Evolutionary conservation across 1,140 invertebrate genomes (phyloP), one percentile per base, ranked within the genome.

Genomic region (Teleopsis dalmanni): DNA sequence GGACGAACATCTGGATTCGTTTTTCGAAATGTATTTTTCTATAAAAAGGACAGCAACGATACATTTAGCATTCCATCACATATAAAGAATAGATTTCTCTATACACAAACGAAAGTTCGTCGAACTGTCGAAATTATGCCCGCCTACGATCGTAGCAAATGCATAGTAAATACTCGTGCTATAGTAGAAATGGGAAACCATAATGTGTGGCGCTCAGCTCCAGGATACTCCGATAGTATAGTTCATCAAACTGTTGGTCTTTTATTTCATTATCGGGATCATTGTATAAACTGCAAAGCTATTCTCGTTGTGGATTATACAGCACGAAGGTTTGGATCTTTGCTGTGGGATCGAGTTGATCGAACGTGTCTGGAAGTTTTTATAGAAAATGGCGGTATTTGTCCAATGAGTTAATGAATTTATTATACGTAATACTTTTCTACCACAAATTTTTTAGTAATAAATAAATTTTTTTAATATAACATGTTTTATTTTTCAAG

Each of bases 1-100:
- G 62, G 59, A 1, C 59, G 61, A 19, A 62, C 57, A 4, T 55
- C 59, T 35, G 75, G 75, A 19, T 79, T 72, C 47, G 73, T 79
- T 36, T 79, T 83, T 56, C 74, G 77, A 55, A 81, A 82, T 57
- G 73, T 75, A 11, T 82, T 83, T 61, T 83, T 81, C 57, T 79
- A 80, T 49, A 60, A 78, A 1, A 73, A 77, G 52, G 78, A 78
- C 59, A 72, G 73, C 3, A 73, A 79, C 41, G 78, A 81, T 36
- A 55, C 63, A 25, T 61, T 67, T 36, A 72, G 69, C 71, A 50
- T 68, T 50, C 50, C 75, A 53, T 22, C 62, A 62, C 53, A 64
- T 54, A 31, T 74, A 60, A 14, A 60, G 57, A 54, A 75, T 65
- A 34, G 67, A 54, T 13, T 74, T 47, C 54, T 65, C 4, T 62